A percentile compares a stretch with the other conserved stretches of the same genome.
These are phyloP conservation scores for Serripes groenlandicus DNA, from an alignment of 2,888 invertebrate genomes.

Conservation along the genomic window DNA sequence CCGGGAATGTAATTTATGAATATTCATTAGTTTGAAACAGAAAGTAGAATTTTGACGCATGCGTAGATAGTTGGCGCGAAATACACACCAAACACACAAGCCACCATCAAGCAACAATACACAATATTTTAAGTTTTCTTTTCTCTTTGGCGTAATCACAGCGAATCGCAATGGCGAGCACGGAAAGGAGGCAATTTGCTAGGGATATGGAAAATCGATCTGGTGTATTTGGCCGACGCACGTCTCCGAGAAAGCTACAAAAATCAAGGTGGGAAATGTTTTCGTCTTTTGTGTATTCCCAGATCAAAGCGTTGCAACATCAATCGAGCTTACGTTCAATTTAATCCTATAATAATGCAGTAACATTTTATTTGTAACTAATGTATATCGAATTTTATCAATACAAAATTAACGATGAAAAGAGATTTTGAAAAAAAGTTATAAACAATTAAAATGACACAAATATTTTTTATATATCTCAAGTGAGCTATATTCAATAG, in stretches of 20 bases:
- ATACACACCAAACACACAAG: conserved; percentile 17
- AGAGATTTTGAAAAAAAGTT: too few relatives aligned
- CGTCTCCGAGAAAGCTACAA: neutral
- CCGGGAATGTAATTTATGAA: too few relatives aligned
- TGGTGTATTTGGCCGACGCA: neutral
- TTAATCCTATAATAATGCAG: too few relatives aligned
- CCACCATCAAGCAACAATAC: neutral
- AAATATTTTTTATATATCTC: too few relatives aligned
- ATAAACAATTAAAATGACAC: too few relatives aligned
- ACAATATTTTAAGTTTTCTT: neutral
- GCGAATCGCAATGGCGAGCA: conserved; percentile 1
- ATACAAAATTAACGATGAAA: too few relatives aligned
- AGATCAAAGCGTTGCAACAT: too few relatives aligned
- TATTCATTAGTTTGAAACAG: conserved; percentile 25
- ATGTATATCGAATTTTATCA: too few relatives aligned
- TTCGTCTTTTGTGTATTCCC: neutral
- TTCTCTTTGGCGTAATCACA: neutral
- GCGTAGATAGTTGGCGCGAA: conserved; percentile 72
- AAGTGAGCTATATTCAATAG: too few relatives aligned
- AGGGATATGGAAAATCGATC: conserved; percentile 16
- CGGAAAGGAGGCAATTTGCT: neutral
- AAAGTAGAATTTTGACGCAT: conserved; percentile 48
- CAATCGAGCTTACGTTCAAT: too few relatives aligned
- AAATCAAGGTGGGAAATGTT: conserved; percentile 16
- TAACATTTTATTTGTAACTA: too few relatives aligned